Base-by-base conservation (phyloP, 2,888 invertebrate species). In the Matsumyia berberina region DNA sequence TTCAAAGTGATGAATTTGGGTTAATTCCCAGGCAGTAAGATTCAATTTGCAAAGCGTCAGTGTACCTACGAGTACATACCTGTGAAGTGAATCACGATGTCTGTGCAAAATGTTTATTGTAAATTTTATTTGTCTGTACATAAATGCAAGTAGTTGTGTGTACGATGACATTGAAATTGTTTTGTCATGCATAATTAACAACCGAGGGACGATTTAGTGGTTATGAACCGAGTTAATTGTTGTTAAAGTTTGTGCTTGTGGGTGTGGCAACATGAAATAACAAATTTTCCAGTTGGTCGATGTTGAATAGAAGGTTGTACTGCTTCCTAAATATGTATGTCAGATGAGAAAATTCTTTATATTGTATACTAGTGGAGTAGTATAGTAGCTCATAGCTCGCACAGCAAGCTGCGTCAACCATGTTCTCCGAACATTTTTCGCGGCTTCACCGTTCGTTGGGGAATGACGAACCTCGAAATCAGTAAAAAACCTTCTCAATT, bases 101-200 rank as follows among this genome's bases (percentile, higher is more conserved):
- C 15, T 33, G 53, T n/a, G 1, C 12, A 12, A 3, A 24, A 46
- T 9, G 17, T 24, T 17, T 8, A 17, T 2, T 57, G 29, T 15
- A 19, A 33, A 51, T 72, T 51, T 49, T 8, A 29, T 19, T 19
- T 9, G 11, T 15, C 0, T 42, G 35, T 44, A 29, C 6, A 44
- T 17, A 8, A 15, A 24, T 58, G 37, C 11, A 57, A 29, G 46
- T 49, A 72, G 29, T 46, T 53, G 39, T 9, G 49, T 51, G 58
- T 37, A 42, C 33, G 37, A 33, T 66, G 57, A 53, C 66, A 35
- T 74, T 80, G 51, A 2, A 53, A 66, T 79, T 73, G 33, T 60
- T 66, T 73, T 62, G 35, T 15, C 49, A 53, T 42, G 58, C 51
- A 35, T n/a, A 66, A 57, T 51, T 44, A 74, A 31, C 44, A 9